A percentile compares a stretch with the other conserved stretches of the same genome.
phyloP scores from a whole-genome alignment of 2,888 invertebrate species.

The Portevinia maculata region DNA sequence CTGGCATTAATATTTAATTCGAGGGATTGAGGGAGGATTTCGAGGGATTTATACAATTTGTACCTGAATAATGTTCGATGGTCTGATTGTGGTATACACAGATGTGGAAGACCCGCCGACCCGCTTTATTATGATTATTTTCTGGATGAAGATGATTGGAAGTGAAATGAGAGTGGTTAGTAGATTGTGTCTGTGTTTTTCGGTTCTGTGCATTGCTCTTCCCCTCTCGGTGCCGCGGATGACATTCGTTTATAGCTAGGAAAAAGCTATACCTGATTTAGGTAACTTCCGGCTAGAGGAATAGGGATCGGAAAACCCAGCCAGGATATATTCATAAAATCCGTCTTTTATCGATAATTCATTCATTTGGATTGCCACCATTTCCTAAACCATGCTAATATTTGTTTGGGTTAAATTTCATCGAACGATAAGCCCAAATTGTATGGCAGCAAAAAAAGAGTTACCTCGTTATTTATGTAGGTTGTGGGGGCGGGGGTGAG shows the following conservation, averaged over 20 bases:
- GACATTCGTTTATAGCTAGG: conserved; percentile 14
- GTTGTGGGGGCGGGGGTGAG: too few relatives aligned
- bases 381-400: conserved; percentile 28
- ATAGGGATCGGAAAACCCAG: conserved; percentile 25
- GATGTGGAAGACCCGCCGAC: background rate
- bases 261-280: conserved; percentile 34
- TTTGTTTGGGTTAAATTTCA: background rate
- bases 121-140: conserved; percentile 51
- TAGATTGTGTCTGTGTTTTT: conserved; percentile 1
- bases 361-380: conserved; percentile 34
- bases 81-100: background rate
- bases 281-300: conserved; percentile 36
- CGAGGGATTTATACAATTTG: conserved; percentile 5
- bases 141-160: conserved; percentile 27
- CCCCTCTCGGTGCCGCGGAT: background rate
- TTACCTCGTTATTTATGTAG: too few relatives aligned
- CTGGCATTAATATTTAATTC: conserved; percentile 56
- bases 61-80: conserved; percentile 6
- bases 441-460: too few relatives aligned
- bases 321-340: conserved; percentile 40
- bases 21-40: conserved; percentile 22
- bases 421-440: too few relatives aligned
- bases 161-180: background rate
- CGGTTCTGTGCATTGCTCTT: background rate
- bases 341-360: conserved; percentile 31